Percentiles rank a stretch among this genome's conserved stretches.
Evolutionary conservation across 92 coral and sea anemone genomes (phyloP).

Genomic region (Porites evermanni): DNA sequence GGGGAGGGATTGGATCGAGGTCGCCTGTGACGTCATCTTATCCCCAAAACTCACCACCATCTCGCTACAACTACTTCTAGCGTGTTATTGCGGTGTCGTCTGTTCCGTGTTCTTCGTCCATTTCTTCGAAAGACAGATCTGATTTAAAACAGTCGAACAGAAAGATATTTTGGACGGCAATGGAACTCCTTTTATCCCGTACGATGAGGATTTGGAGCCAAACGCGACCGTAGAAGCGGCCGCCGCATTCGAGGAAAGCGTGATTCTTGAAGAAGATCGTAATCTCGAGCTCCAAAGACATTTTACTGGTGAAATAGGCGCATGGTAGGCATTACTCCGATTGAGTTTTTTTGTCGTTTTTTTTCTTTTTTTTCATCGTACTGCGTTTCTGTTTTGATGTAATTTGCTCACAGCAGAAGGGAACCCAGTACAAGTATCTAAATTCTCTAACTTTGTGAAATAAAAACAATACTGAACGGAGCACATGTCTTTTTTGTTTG

Average conservation of each 20-base stretch:
- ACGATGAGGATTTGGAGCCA: constrained; percentile 47
- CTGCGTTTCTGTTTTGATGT: not conserved
- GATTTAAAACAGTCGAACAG: not conserved
- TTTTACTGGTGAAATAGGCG: constrained; percentile 35
- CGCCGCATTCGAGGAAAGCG: constrained; percentile 20
- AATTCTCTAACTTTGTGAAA: not conserved
- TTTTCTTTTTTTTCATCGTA: not conserved
- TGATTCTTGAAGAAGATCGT: constrained; percentile 32
- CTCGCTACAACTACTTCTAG: not conserved
- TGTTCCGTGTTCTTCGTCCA: not conserved
- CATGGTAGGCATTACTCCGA: constrained; percentile 30
- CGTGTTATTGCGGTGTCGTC: not conserved
- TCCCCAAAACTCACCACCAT: not conserved
- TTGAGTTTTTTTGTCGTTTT: not conserved
- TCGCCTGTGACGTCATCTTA: not conserved
- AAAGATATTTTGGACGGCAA: not conserved
- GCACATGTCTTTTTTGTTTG: too few relatives aligned
- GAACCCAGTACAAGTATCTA: not conserved
- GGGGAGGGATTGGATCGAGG: too few relatives aligned
- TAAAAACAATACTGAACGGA: not conserved
- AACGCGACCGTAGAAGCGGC: constrained; percentile 40
- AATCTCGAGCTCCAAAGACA: constrained; percentile 25
- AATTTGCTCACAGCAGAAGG: not conserved
- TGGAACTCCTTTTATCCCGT: constrained; percentile 2
- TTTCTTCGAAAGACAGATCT: not conserved